Conservation (phyloP, 2,797 vertebrate genomes). For the Novumbra hubbsi region DNA sequence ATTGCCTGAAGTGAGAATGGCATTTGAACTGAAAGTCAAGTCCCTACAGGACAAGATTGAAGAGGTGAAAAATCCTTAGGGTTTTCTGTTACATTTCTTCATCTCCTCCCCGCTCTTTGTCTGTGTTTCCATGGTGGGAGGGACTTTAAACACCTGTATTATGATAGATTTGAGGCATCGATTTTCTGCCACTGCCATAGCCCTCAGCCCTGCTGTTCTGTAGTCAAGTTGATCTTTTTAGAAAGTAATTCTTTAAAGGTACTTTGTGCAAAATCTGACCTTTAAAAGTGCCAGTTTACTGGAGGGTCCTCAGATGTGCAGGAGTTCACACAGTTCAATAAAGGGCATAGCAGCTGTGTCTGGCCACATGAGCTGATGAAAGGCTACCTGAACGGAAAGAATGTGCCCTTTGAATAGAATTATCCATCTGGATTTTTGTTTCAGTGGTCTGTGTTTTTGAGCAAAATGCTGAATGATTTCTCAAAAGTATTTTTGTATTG, state of each 20-base stretch:
- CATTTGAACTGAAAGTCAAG: conserved; percentile 13
- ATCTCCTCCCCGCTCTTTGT: background rate
- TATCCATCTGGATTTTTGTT: background rate
- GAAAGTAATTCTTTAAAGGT: conserved; percentile 49
- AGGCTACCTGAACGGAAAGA: conserved; percentile 1
- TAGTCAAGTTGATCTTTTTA: conserved; percentile 40
- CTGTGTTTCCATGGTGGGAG: background rate
- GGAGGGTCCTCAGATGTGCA: conserved; percentile 33
- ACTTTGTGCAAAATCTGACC: conserved; percentile 42
- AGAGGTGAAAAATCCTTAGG: conserved; percentile 13
- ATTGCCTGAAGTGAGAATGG: conserved; percentile 31
- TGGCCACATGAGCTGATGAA: conserved; percentile 19
- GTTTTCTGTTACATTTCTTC: background rate
- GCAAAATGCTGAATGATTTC: background rate
- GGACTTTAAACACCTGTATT: conserved; percentile 35
- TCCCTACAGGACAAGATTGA: conserved; percentile 41
- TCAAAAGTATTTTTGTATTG: background rate
- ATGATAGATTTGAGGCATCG: conserved; percentile 46
- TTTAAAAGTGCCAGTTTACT: conserved; percentile 32
- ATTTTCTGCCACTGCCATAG: conserved; percentile 36
- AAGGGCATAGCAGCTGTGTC: conserved; percentile 4
- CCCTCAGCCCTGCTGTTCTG: conserved; percentile 31
- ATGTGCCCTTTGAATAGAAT: conserved; percentile 8
- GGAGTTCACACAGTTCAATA: conserved; percentile 34
- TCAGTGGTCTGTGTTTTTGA: background rate